Base-by-base conservation (phyloP, 2,113 vertebrate genomes). In the Antechinus flavipes region DNA sequence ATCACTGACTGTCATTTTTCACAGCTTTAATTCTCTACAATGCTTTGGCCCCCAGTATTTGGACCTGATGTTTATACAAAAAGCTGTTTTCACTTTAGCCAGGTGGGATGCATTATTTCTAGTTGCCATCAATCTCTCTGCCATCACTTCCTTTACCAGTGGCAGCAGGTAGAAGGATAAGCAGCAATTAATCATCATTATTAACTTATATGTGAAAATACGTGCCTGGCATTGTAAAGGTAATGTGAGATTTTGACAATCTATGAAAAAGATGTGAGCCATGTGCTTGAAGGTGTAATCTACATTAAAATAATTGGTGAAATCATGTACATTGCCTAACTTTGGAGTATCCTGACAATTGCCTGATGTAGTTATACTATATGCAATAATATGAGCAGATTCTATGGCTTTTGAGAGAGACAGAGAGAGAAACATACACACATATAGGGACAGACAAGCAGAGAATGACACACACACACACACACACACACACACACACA, bases 381-480 rank as follows among this genome's bases (percentile, higher is more conserved):
- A 91, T 93, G 61, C 84, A n/a, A 94, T 27, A 93, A 55, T 54
- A 93, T 95, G 61, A 25, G 22, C 50, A 68, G 46, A 93, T 95
- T 95, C n/a, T 90, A 91, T 55, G 91, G 92, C 25, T 95, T 91
- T 46, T 68, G 97, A 92, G n/a, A 90, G 93, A 76, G 14, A n/a
- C 50, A 50, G 5, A 50, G 50, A 50, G 50, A 50, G 8, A 50
- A 7, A 50, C 7, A n/a, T 9, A 93, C 52, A 23, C 61, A 94
- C 68, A 96, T 93, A 94, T 5, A 49, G 47, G 35, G 93, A 84
- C 54, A 56, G 50, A 50, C 50, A 6, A 50, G 50, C 8, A 76
- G 96, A 96, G 50, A 50, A 0, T 8, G 50, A 50, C 50, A 50
- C 42, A 42, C 42, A 42, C 42, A 42, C 42, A 42, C 42, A 42